Conservation (phyloP, 2,113 vertebrate genomes). For the Promerops cafer region DNA sequence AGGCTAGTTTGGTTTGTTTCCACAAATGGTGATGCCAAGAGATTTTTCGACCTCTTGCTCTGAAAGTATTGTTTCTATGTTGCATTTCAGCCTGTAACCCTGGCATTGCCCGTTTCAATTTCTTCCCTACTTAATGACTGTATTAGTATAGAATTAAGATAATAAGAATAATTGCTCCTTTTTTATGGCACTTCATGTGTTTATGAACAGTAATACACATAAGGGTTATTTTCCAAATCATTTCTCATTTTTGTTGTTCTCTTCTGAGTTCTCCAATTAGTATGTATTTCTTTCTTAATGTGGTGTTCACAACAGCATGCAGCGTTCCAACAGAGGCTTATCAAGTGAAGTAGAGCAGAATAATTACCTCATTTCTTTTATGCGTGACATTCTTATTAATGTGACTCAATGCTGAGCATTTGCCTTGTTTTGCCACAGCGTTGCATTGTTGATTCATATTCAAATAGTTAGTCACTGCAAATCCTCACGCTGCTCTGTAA, state of each 20-base stretch:
- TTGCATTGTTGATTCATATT: constrained; percentile 51
- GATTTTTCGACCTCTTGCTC: not conserved
- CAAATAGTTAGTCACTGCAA: not conserved
- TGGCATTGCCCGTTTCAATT: not conserved
- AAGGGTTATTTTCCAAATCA: constrained; percentile 25
- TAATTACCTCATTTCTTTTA: constrained; percentile 58
- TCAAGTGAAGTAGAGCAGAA: constrained; percentile 66
- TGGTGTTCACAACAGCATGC: constrained; percentile 14
- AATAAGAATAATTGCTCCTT: constrained; percentile 11
- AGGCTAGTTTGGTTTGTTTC: not conserved
- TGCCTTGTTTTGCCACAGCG: constrained; percentile 36
- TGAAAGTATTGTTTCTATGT: not conserved
- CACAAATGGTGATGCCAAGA: not conserved
- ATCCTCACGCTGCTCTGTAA: not conserved
- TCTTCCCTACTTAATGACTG: not conserved
- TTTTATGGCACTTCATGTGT: not conserved
- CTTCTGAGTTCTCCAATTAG: constrained; percentile 31
- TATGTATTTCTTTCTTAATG: constrained; percentile 25
- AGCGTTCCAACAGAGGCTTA: constrained; percentile 24
- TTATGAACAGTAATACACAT: not conserved
- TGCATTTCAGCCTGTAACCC: not conserved
- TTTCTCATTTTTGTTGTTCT: constrained; percentile 21
- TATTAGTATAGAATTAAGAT: not conserved
- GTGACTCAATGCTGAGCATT: not conserved
- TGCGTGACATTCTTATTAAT: constrained; percentile 55